Base-by-base conservation (phyloP, 1,140 invertebrate species). In the Rhopalosiphum maidis region DNA sequence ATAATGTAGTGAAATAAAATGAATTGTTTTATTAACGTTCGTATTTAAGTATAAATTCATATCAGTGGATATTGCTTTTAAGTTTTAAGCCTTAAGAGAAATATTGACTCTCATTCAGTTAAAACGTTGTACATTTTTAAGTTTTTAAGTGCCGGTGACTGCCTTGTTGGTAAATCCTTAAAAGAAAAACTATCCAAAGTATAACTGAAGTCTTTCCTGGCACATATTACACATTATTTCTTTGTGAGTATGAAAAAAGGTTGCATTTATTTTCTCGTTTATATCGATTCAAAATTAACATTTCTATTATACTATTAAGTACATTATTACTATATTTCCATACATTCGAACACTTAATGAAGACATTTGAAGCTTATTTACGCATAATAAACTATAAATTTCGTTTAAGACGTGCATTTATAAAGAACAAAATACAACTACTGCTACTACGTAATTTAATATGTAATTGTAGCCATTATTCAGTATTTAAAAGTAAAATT, bases 241-340 rank as follows among this genome's bases (percentile, higher is more conserved):
- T 77, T 77, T 77, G 30, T 77, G n/a, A 30, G 30, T 77, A 77
- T 77, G n/a, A 18, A 77, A 77, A 68, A n/a, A 77, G 30, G n/a
- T 77, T 77, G 60, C 30, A 77, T 77, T 77, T 77, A 77, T 18
- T 77, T 54, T 54, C 48, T 51, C 30, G 30, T 77, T 77, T 77
- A n/a, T 77, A 77, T 77, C 60, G 60, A 77, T 77, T 77, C n/a
- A 77, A 77, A 77, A 77, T n/a, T n/a, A n/a, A 35, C 30, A 77
- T 11, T n/a, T 18, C 30, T n/a, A n/a, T 68, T 68, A n/a, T 68
- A 68, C 60, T 68, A 68, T 68, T n/a, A 68, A n/a, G 30, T 68
- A 68, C 60, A 15, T 68, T 68, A 68, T 68, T 77, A 35, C 30
- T n/a, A n/a, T 77, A 77, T 77, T 30, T 77, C 18, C 30, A 77